A percentile compares a stretch with the other conserved stretches of the same genome.
phyloP scores from a whole-genome alignment of 1,140 invertebrate genomes.

The Aphelenchoides fujianensis region DNA sequence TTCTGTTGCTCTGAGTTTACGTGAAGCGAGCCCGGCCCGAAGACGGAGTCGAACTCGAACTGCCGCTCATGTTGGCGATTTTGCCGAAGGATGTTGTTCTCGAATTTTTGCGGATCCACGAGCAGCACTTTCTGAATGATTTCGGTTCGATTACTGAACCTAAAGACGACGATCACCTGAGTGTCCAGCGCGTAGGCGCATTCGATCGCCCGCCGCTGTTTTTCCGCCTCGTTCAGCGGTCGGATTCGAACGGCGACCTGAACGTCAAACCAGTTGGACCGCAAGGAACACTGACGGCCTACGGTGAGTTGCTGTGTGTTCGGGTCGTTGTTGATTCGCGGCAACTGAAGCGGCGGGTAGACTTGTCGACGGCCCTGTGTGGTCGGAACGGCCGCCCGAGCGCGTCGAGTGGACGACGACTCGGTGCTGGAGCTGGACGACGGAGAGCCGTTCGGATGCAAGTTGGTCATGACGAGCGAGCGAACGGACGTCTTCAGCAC shows the following conservation, averaged over 20 bases:
- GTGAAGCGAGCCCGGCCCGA: conserved; percentile 67
- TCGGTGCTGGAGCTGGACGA: neutral
- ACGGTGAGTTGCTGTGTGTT: neutral
- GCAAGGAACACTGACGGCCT: neutral
- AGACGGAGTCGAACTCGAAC: conserved; percentile 82
- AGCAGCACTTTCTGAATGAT: conserved; percentile 65
- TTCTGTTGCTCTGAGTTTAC: conserved; percentile 57
- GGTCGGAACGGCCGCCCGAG: neutral
- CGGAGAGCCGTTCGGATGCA: neutral
- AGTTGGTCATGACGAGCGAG: neutral
- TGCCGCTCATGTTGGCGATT: conserved; percentile 72
- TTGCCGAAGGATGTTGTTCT: conserved; percentile 69
- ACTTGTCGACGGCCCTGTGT: neutral
- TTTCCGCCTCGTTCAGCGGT: conserved; percentile 66
- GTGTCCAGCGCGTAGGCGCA: conserved; percentile 66
- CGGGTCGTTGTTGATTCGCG: neutral
- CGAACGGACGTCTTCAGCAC: no score
- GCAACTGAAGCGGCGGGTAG: neutral
- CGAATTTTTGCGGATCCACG: conserved; percentile 70
- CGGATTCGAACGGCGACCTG: conserved; percentile 67
- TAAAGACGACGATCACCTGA: conserved; percentile 63
- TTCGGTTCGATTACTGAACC: no score
- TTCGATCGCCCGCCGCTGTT: conserved; percentile 63
- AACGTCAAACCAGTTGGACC: neutral
- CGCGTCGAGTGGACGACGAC: neutral